phyloP scores from a whole-genome alignment of 2,113 vertebrate genomes.

The Sylvia atricapilla region DNA sequence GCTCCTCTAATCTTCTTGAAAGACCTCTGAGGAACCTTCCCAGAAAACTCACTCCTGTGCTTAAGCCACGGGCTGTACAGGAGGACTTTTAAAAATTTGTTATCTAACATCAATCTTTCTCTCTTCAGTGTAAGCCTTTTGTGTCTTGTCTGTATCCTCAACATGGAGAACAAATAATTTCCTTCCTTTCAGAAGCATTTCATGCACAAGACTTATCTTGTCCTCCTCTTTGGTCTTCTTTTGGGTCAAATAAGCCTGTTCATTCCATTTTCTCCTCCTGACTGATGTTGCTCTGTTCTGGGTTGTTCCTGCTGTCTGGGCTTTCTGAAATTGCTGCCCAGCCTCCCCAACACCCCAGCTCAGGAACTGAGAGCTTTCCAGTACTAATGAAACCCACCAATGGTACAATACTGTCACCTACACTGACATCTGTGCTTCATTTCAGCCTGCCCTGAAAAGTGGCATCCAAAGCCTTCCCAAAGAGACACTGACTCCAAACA shows the following conservation, averaged over 20 bases:
- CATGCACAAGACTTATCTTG: not conserved
- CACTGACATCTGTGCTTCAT: not conserved
- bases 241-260: not conserved
- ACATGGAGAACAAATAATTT: not conserved
- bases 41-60: not conserved
- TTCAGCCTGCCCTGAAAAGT: not conserved
- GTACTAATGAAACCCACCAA: not conserved
- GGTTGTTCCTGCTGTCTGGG: not conserved
- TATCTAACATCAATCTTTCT: not conserved
- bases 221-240: not conserved
- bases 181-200: not conserved
- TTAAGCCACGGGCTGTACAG: not conserved
- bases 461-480: not conserved
- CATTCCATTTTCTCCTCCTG: not conserved
- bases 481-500: not conserved
- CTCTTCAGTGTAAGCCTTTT: not conserved
- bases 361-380: not conserved
- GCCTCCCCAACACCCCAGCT: not conserved
- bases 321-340: not conserved
- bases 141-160: not conserved
- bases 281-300: not conserved
- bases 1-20: not conserved
- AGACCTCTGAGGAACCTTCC: not conserved
- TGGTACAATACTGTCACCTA: not conserved
- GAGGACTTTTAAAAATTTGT: not conserved